Percentiles rank a stretch among this genome's conserved stretches.
Conservation (phyloP, 2,888 invertebrate species). For the Tetanocera ferruginea region DNA sequence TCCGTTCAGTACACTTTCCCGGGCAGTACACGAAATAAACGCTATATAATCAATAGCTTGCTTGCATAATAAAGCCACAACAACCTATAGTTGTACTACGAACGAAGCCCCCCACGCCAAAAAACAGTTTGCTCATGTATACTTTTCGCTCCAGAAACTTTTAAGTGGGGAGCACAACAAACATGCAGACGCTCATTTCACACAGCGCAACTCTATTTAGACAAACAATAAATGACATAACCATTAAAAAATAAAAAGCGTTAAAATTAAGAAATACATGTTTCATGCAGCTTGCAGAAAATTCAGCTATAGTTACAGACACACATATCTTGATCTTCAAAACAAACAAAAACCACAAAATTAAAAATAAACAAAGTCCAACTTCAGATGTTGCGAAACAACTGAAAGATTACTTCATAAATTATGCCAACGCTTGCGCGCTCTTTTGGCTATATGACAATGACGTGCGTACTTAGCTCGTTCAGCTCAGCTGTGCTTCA, state of each 20-base stretch:
- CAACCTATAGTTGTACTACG: slow-evolving; percentile 6
- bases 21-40: slow-evolving; percentile 6
- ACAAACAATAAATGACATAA: slow-evolving; percentile 35
- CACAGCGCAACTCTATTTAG: slow-evolving; percentile 44
- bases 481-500: neutral
- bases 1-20: slow-evolving; percentile 14
- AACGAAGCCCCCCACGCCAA: slow-evolving; percentile 20
- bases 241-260: slow-evolving; percentile 3
- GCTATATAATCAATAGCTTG: slow-evolving; percentile 4
- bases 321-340: neutral
- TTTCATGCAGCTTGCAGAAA: slow-evolving; percentile 10
- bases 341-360: slow-evolving; percentile 29
- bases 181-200: slow-evolving; percentile 8
- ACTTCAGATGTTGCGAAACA: slow-evolving; percentile 56
- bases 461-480: neutral
- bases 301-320: slow-evolving; percentile 52
- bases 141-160: slow-evolving; percentile 48
- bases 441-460: neutral
- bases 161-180: slow-evolving; percentile 15
- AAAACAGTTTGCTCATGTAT: neutral
- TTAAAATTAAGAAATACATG: slow-evolving; percentile 20
- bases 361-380: slow-evolving; percentile 19
- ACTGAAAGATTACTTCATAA: slow-evolving; percentile 43
- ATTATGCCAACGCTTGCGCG: neutral
- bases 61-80: slow-evolving; percentile 37